Percentiles rank a stretch among this genome's conserved stretches.
Evolutionary conservation across 2,888 invertebrate genomes (phyloP).

Genomic region (Euclidia mi): DNA sequence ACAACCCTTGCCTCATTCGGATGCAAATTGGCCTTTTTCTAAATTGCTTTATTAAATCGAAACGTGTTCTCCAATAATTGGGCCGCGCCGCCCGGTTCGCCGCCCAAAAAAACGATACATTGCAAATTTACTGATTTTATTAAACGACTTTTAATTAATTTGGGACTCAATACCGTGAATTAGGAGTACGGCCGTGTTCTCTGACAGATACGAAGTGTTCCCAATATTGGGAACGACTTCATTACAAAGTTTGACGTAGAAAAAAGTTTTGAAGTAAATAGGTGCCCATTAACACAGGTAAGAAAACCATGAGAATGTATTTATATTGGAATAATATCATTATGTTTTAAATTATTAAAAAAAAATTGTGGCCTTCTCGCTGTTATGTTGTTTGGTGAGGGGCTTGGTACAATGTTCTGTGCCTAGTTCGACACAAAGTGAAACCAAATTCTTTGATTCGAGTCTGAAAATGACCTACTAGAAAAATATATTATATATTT

Average conservation of each 20-base stretch:
- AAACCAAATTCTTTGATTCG: too few relatives aligned
- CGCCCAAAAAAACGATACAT: slow-evolving; percentile 57
- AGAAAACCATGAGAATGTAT: too few relatives aligned
- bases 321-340: too few relatives aligned
- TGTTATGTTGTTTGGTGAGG: too few relatives aligned
- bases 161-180: slow-evolving; percentile 53
- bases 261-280: slow-evolving; percentile 11
- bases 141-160: slow-evolving; percentile 73
- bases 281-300: neutral
- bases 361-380: too few relatives aligned
- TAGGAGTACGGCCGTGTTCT: slow-evolving; percentile 32
- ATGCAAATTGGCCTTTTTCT: slow-evolving; percentile 85
- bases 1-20: slow-evolving; percentile 79
- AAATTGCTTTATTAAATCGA: slow-evolving; percentile 88
- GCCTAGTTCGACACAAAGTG: too few relatives aligned
- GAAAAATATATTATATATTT: too few relatives aligned
- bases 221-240: slow-evolving; percentile 36
- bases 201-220: slow-evolving; percentile 37
- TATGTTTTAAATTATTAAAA: too few relatives aligned
- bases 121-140: slow-evolving; percentile 69
- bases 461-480: too few relatives aligned
- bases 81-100: slow-evolving; percentile 49
- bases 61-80: slow-evolving; percentile 85
- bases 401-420: too few relatives aligned
- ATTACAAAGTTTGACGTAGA: slow-evolving; percentile 34